phyloP scores from a whole-genome alignment of 30 jellyfish, hydroid and myxozoan species.

The Pelagia noctiluca region DNA sequence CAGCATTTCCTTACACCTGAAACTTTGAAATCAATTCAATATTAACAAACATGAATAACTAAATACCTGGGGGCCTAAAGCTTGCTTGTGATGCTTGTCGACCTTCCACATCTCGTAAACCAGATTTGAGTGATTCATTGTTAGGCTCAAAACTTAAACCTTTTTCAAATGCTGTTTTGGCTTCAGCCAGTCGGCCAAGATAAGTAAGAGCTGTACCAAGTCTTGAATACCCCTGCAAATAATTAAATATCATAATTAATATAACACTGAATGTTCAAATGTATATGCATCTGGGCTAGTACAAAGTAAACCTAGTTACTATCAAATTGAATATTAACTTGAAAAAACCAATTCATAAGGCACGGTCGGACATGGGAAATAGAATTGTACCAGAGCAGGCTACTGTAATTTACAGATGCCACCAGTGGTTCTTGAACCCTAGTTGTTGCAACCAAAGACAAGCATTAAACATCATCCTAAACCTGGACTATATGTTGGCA shows the following conservation, averaged over 20 bases:
- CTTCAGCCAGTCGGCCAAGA: slow-evolving; percentile 84
- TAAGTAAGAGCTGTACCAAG: slow-evolving; percentile 96
- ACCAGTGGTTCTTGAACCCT: too few species aligned
- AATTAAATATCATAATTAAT: not conserved
- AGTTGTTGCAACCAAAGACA: too few species aligned
- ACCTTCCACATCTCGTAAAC: slow-evolving; percentile 68
- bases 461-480: too few species aligned
- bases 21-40: not conserved
- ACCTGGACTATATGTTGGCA: too few species aligned
- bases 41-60: not conserved
- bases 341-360: too few species aligned
- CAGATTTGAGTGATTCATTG: slow-evolving; percentile 85
- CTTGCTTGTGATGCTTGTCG: slow-evolving; percentile 36
- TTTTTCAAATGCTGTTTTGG: slow-evolving; percentile 92
- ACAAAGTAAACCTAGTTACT: too few species aligned
- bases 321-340: too few species aligned
- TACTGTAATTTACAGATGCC: too few species aligned
- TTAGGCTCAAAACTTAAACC: slow-evolving; percentile 94
- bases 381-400: too few species aligned
- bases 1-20: not conserved
- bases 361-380: too few species aligned
- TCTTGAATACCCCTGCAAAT: slow-evolving; percentile 93
- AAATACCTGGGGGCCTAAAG: slow-evolving; percentile 8
- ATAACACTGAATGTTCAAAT: too few species aligned
- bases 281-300: too few species aligned